Evolutionary conservation across 2,888 invertebrate species (phyloP).

Genomic region (Amblyjoppa proteus): DNA sequence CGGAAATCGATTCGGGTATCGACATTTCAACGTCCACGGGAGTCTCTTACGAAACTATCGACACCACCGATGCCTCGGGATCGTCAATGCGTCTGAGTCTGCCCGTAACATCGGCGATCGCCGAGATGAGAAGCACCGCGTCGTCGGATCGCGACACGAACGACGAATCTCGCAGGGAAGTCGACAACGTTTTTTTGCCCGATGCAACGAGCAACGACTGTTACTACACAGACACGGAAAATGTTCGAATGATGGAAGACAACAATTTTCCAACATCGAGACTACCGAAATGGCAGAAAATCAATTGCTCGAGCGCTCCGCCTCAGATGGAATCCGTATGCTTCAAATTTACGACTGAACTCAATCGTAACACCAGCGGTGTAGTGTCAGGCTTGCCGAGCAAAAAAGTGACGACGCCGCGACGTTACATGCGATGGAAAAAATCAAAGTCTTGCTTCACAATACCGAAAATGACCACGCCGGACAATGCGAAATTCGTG

Average conservation of each 20-base stretch:
- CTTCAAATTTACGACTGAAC: constrained; percentile 46
- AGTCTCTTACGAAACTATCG: constrained; percentile 58
- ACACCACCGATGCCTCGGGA: constrained; percentile 17
- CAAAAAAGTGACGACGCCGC: constrained; percentile 72
- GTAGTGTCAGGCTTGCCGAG: constrained; percentile 43
- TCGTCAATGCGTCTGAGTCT: constrained; percentile 52
- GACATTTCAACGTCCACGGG: constrained; percentile 72
- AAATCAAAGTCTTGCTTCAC: constrained; percentile 77
- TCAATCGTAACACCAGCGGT: constrained; percentile 27
- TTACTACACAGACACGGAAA: not conserved
- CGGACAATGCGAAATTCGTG: constrained; percentile 71
- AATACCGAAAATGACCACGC: constrained; percentile 70
- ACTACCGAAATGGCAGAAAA: constrained; percentile 35
- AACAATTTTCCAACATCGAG: not conserved
- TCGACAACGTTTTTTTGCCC: constrained; percentile 35
- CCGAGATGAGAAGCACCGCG: not conserved
- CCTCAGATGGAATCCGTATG: constrained; percentile 27
- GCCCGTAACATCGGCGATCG: constrained; percentile 55
- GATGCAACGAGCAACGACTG: constrained; percentile 38
- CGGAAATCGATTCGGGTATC: constrained; percentile 73
- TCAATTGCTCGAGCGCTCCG: constrained; percentile 35
- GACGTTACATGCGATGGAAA: constrained; percentile 76
- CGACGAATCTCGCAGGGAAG: constrained; percentile 55
- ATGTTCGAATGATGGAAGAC: not conserved
- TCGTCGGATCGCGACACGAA: not conserved